A percentile compares a stretch with the other conserved stretches of the same genome.
These are phyloP conservation scores for Anhinga anhinga DNA, from an alignment of 2,113 vertebrate genomes.

Conservation along the genomic window DNA sequence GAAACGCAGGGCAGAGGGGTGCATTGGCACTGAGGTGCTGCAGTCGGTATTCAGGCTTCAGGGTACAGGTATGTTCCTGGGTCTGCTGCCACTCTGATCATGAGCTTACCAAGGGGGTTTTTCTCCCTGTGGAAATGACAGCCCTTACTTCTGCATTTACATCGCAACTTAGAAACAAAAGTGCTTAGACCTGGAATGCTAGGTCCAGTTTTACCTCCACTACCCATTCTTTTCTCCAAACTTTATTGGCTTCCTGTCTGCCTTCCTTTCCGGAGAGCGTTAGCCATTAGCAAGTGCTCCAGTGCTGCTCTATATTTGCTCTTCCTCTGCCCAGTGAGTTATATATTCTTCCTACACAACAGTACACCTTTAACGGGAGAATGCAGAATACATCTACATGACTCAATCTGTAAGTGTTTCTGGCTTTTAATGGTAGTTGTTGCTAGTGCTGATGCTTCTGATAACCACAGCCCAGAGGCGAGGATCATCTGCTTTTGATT, in stretches of 20 bases:
- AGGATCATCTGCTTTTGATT: neutral
- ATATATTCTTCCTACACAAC: neutral
- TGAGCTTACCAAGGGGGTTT: neutral
- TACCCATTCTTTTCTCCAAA: neutral
- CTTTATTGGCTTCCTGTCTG: neutral
- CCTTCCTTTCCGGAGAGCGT: neutral
- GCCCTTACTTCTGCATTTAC: neutral
- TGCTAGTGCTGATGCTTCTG: neutral
- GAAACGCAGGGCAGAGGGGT: neutral
- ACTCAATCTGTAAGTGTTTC: neutral
- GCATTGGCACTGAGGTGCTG: neutral
- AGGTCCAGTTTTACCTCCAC: neutral
- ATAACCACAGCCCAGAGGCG: neutral
- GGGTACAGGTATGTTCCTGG: neutral
- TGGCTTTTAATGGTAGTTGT: neutral
- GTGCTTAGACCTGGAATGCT: neutral
- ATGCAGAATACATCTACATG: neutral
- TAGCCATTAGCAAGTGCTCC: neutral
- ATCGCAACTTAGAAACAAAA: neutral
- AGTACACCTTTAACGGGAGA: neutral
- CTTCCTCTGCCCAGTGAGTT: neutral
- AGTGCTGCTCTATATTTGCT: neutral
- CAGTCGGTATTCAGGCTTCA: neutral
- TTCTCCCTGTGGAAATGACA: neutral
- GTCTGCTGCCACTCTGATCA: fast-evolving